Percentiles rank a stretch among this genome's conserved stretches.
These are phyloP conservation scores for Centropyge bicolor DNA, from an alignment of 2,797 vertebrate species.

Conservation along the genomic window DNA sequence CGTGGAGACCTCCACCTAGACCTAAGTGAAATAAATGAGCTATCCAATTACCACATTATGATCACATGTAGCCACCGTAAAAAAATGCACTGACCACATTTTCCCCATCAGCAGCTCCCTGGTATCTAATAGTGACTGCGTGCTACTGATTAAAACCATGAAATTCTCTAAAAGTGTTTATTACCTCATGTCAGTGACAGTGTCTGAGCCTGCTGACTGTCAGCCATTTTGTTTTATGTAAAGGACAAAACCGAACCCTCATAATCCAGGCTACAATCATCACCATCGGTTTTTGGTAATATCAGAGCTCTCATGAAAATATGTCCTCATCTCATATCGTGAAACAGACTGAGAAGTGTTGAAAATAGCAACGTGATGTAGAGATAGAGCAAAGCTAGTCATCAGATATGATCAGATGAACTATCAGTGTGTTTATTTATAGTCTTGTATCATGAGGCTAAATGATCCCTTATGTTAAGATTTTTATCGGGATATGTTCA, in stretches of 20 bases:
- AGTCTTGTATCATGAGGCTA: constrained; percentile 33
- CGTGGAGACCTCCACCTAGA: constrained; percentile 73
- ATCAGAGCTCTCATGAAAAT: constrained; percentile 19
- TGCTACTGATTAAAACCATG: constrained; percentile 18
- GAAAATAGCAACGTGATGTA: constrained; percentile 23
- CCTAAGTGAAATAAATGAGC: constrained; percentile 80
- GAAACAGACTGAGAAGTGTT: constrained; percentile 42
- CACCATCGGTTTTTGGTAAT: constrained; percentile 1
- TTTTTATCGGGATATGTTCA: constrained; percentile 46
- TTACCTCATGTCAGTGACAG: constrained; percentile 29
- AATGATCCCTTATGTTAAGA: constrained; percentile 39
- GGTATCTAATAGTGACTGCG: constrained; percentile 10
- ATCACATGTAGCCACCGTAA: constrained; percentile 59
- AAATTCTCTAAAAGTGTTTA: constrained; percentile 8
- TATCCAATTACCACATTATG: constrained; percentile 80
- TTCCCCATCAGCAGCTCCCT: constrained; percentile 42
- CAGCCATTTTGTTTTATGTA: constrained; percentile 31
- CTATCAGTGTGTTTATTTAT: constrained; percentile 30
- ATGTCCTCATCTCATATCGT: constrained; percentile 17
- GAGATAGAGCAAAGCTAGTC: not conserved
- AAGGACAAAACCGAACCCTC: constrained; percentile 16
- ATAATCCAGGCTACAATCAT: constrained; percentile 3
- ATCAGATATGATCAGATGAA: constrained; percentile 36
- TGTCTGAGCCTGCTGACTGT: constrained; percentile 9
- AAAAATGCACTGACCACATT: constrained; percentile 31